Base-by-base conservation (phyloP, 2,888 invertebrate species). In the Microctonus aethiopoides region DNA sequence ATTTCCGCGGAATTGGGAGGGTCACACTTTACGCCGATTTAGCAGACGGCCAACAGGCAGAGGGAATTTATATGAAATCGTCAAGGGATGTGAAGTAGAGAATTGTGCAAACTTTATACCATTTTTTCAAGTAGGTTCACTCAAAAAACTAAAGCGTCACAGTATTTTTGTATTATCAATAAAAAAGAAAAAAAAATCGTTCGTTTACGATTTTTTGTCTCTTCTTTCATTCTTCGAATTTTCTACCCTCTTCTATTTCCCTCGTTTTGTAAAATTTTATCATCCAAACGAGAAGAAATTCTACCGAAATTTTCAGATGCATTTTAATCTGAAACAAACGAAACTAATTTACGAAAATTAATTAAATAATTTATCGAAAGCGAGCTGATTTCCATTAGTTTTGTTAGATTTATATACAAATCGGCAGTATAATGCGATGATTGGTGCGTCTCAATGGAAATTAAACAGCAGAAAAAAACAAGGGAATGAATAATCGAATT, bases 1-100 rank as follows among this genome's bases (percentile, higher is more conserved):
- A 26, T 62, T 62, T 62, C 32, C 62, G 29, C 29, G 29, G 46
- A 62, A 29, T 51, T 62, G 29, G 26, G 20, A 29, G 34, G 57
- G 32, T 20, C 39, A 20, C 22, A 59, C 16, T 34, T 59, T n/a
- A 34, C 59, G 13, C 24, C 39, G 46, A 46, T 46, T 16, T 24
- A 26, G 24, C 39, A 56, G 26, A 56, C 29, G 10, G 5, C 29
- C 24, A 22, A 32, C 32, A 32, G 6, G 16, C n/a, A n/a, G 5
- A 7, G 57, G 57, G 29, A 29, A 32, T 29, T 5, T 5, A 29
- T 29, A 29, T n/a, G n/a, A n/a, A n/a, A n/a, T n/a, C n/a, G 29
- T 29, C 29, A 29, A 29, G 29, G 29, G 29, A n/a, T n/a, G n/a
- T n/a, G n/a, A n/a, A n/a, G n/a, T n/a, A n/a, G n/a, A n/a, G n/a